Evolutionary conservation across 2,113 vertebrate species (phyloP).

Genomic region (Lophotis ruficrista): DNA sequence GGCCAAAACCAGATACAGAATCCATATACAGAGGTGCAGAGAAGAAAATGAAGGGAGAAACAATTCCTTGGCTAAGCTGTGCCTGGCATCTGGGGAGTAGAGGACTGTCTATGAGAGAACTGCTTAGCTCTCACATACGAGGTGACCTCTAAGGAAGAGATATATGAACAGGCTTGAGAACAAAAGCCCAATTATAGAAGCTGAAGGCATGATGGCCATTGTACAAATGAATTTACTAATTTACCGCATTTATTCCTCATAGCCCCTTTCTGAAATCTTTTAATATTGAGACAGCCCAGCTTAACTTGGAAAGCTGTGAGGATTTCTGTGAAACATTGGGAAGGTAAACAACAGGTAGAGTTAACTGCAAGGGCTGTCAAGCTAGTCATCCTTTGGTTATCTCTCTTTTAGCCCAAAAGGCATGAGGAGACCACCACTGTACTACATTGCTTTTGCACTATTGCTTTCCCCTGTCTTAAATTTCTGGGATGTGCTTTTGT

Average conservation of each 20-base stretch:
- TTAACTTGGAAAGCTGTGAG: background rate
- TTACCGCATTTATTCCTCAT: background rate
- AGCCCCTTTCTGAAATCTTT: background rate
- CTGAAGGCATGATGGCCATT: background rate
- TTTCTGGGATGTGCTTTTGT: background rate
- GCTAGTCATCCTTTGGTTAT: background rate
- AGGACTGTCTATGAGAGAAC: background rate
- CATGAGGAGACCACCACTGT: background rate
- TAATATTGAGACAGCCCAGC: background rate
- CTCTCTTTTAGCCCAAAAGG: background rate
- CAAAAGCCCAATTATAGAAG: conserved; percentile 36
- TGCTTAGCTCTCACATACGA: background rate
- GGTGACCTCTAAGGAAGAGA: conserved; percentile 25
- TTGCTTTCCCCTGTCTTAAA: background rate
- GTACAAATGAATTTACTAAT: conserved; percentile 19
- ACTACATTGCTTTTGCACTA: background rate
- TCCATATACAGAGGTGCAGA: background rate
- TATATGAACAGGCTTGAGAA: conserved; percentile 16
- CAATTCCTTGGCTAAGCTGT: background rate
- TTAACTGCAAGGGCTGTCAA: background rate
- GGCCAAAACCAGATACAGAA: background rate
- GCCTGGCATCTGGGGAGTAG: background rate
- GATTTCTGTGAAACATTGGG: background rate
- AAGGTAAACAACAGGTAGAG: background rate
- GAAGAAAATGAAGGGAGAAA: background rate